A percentile compares a stretch with the other conserved stretches of the same genome.
phyloP scores from a whole-genome alignment of 2,113 vertebrate species.

The Rattus rattus region DNA sequence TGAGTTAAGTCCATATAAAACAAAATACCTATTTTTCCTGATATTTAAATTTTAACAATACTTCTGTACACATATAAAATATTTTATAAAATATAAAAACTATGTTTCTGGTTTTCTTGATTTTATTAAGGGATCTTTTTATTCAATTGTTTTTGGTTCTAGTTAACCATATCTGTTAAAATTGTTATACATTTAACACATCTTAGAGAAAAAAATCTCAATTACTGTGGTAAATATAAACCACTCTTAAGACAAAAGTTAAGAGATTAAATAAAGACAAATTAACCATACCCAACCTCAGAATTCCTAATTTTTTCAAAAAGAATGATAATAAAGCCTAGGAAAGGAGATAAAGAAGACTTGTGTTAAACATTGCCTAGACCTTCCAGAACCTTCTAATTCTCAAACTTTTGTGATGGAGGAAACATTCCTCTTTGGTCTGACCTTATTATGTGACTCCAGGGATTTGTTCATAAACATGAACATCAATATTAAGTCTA shows the following conservation, averaged over 20 bases:
- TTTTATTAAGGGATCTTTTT: neutral
- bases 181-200: neutral
- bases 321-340: neutral
- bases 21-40: neutral
- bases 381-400: neutral
- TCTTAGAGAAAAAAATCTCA: slow-evolving; percentile 6
- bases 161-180: slow-evolving; percentile 39
- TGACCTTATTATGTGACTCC: neutral
- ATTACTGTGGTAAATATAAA: neutral
- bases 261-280: neutral
- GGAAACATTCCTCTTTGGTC: neutral
- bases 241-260: neutral
- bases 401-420: neutral
- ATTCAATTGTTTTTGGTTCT: neutral
- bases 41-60: slow-evolving; percentile 31
- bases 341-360: neutral
- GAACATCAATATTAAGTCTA: neutral
- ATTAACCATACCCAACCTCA: neutral
- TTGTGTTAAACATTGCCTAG: neutral
- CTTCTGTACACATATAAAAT: slow-evolving; percentile 10
- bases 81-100: neutral
- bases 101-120: slow-evolving; percentile 1
- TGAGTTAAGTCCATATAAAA: slow-evolving; percentile 53
- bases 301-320: slow-evolving; percentile 41
- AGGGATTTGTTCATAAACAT: neutral